Conservation (phyloP, 2,797 vertebrate species). For the Nasua narica region DNA sequence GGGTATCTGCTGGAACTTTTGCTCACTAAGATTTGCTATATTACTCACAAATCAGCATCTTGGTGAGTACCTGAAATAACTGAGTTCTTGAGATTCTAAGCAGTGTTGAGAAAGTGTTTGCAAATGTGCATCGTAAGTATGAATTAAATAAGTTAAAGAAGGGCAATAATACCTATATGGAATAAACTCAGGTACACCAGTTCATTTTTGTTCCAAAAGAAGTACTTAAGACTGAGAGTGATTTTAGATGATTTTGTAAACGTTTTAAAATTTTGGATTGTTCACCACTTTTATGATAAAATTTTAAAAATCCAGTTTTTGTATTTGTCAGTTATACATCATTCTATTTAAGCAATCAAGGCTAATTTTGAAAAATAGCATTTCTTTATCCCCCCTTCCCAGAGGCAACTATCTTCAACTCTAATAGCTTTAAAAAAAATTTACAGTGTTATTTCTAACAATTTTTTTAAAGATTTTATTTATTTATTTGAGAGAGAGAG, state of each 20-base stretch:
- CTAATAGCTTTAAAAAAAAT: neutral
- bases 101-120: neutral
- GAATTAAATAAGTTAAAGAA: neutral
- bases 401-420: neutral
- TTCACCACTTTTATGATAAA: neutral
- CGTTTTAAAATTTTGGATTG: neutral
- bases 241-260: slow-evolving; percentile 29
- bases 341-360: slow-evolving; percentile 1
- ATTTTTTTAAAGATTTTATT: no score
- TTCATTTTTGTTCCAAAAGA: slow-evolving; percentile 30
- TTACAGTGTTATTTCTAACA: neutral
- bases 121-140: neutral
- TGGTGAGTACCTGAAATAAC: slow-evolving; percentile 77
- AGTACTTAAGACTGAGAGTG: neutral
- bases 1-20: slow-evolving; percentile 96
- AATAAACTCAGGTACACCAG: neutral
- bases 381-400: neutral
- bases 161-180: neutral
- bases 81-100: slow-evolving; percentile 5
- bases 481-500: no score
- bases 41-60: slow-evolving; percentile 85
- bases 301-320: neutral
- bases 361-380: neutral
- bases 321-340: neutral
- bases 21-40: slow-evolving; percentile 94